Evolutionary conservation across 2,797 vertebrate genomes (phyloP), one percentile per base, ranked within the genome.

Genomic region (Setipinna tenuifilis): DNA sequence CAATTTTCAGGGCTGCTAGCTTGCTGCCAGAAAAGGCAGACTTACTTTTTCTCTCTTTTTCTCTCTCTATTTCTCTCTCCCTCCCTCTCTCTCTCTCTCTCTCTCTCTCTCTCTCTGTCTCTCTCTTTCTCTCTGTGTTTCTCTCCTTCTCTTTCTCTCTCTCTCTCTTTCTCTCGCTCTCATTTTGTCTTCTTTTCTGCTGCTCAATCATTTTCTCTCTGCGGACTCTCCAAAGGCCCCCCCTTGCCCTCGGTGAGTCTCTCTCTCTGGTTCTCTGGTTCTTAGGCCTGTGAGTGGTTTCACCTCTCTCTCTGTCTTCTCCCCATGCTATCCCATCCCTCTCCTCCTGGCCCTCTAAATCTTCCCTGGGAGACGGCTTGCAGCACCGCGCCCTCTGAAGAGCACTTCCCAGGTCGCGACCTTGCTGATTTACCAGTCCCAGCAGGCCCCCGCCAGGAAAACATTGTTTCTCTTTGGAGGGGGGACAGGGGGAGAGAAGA

Each of bases 361-460:
- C 83, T 65, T 75, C 17, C 23, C 50, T 16, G 4, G 68, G 16
- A 65, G 85, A 83, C 84, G 75, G 83, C 68, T 31, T 58, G 46
- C 80, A 83, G 85, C 83, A 87, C 75, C 65, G 84, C 81, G 14
- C 84, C 88, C 84, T 82, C 85, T 65, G 78, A 87, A 82, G 68
- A 82, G 81, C 57, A 86, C 59, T 84, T 88, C 84, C 87, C 83
- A 84, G 83, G 87, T 85, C 84, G 44, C 81, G 80, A 87, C 88
- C 88, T 58, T 14, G 28, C 50, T 88, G 87, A 90, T 89, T 90
- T 86, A 89, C 46, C 59, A 41, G 25, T 81, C 86, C 85, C 83
- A 16, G 19, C 28, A 82, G 88, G 71, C 82, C 44, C 44, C 25
- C 7, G 82, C 65, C 83, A 59, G 44, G 46, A 88, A 78, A 85